Conservation (phyloP, 2,797 vertebrate genomes). For the Enteromius unitaeniatus region DNA sequence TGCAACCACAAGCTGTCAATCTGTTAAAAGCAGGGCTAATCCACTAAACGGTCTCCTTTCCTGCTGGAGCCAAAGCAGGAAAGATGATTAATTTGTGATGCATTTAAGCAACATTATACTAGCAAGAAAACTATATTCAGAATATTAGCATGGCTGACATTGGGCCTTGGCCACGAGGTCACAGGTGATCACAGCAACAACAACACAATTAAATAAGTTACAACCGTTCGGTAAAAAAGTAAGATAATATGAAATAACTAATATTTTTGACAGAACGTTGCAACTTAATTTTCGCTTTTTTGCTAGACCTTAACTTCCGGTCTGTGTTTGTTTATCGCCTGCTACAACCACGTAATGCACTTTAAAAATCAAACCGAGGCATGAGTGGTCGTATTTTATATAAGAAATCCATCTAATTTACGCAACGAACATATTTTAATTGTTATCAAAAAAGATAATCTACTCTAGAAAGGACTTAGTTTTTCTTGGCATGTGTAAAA, state of each 20-base stretch:
- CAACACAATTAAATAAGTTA: neutral
- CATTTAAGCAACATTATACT: neutral
- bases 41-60: conserved; percentile 8
- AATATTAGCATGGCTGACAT: neutral
- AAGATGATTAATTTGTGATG: conserved; percentile 1
- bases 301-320: no score
- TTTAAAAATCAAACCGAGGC: no score
- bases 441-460: no score
- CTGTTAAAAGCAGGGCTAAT: conserved; percentile 62
- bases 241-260: neutral
- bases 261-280: neutral
- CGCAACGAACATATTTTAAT: no score
- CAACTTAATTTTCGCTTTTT: neutral
- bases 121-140: neutral
- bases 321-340: no score
- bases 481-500: neutral
- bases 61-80: neutral
- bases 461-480: no score
- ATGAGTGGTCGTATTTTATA: no score
- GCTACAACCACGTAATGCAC: no score
- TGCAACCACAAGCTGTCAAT: conserved; percentile 66
- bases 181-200: conserved; percentile 5
- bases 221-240: neutral
- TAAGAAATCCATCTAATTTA: no score
- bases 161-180: neutral